Conservation (phyloP, 2,888 invertebrate species). For the Dicyrtomina minuta region DNA sequence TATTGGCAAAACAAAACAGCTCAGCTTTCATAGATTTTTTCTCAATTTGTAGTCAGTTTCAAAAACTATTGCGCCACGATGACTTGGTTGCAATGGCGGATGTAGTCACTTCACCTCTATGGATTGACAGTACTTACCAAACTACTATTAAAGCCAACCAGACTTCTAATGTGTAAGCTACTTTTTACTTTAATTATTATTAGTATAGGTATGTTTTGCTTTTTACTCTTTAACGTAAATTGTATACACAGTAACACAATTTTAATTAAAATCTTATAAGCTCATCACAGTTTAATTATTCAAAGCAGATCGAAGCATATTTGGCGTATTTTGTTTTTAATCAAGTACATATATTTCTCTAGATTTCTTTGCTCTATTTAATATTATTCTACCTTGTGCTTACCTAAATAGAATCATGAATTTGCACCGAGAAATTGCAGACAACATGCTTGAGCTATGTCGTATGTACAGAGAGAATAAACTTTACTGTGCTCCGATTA, state of each 20-base stretch:
- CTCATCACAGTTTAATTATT: too few species aligned
- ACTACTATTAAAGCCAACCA: constrained; percentile 38
- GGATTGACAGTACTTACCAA: constrained; percentile 48
- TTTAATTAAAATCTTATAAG: too few species aligned
- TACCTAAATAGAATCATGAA: constrained; percentile 44
- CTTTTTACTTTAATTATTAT: too few species aligned
- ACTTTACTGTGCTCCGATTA: constrained; percentile 33
- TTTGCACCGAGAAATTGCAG: constrained; percentile 46
- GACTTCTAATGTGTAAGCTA: constrained; percentile 44
- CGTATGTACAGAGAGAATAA: constrained; percentile 38
- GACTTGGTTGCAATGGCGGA: constrained; percentile 43
- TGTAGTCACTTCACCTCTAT: constrained; percentile 46
- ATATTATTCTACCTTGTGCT: neutral
- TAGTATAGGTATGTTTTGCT: too few species aligned
- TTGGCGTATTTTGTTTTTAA: too few species aligned
- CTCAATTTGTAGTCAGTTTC: constrained; percentile 43
- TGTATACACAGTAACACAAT: too few species aligned
- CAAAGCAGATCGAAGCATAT: too few species aligned
- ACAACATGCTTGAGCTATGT: constrained; percentile 38
- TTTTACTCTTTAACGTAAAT: too few species aligned
- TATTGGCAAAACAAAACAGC: constrained; percentile 42
- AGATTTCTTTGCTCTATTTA: neutral
- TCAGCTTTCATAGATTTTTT: constrained; percentile 47
- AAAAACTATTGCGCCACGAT: constrained; percentile 46
- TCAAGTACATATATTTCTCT: too few species aligned